Percentiles rank a stretch among this genome's conserved stretches.
These are phyloP conservation scores for Solenodon paradoxus DNA, from an alignment of 2,113 vertebrate genomes.

Conservation along the genomic window DNA sequence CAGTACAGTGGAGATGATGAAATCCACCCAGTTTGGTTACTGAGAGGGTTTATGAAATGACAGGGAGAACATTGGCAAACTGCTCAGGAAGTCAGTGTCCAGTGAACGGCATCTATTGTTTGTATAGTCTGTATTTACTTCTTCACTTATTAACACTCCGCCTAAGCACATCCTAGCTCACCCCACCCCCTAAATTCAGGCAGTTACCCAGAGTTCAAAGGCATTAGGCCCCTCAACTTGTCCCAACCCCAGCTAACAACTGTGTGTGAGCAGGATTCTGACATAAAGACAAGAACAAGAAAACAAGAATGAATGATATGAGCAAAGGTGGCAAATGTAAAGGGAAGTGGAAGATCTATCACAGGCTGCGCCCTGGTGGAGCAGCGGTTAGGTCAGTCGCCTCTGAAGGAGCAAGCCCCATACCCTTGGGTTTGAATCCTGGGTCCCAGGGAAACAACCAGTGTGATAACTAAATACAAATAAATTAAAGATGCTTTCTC, in stretches of 20 bases:
- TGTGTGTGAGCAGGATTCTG: neutral
- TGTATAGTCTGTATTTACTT: neutral
- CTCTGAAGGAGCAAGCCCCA: too few relatives aligned
- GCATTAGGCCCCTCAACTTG: neutral
- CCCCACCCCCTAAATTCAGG: neutral
- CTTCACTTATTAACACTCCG: neutral
- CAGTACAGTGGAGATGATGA: neutral
- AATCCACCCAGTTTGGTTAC: neutral
- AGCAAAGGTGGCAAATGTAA: neutral
- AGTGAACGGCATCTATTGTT: neutral
- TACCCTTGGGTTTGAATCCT: too few relatives aligned
- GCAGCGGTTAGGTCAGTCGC: too few relatives aligned
- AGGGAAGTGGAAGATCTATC: neutral
- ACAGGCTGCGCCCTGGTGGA: too few relatives aligned
- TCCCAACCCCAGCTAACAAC: neutral
- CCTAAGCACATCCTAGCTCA: too few relatives aligned
- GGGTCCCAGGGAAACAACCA: too few relatives aligned
- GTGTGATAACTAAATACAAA: too few relatives aligned
- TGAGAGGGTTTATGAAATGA: neutral
- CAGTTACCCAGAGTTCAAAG: neutral
- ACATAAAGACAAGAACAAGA: neutral
- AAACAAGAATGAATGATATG: neutral
- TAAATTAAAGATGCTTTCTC: too few relatives aligned
- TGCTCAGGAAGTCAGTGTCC: neutral
- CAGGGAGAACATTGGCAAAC: neutral